Base-by-base conservation (phyloP, 1,140 invertebrate species). In the Zaprionus africanus region DNA sequence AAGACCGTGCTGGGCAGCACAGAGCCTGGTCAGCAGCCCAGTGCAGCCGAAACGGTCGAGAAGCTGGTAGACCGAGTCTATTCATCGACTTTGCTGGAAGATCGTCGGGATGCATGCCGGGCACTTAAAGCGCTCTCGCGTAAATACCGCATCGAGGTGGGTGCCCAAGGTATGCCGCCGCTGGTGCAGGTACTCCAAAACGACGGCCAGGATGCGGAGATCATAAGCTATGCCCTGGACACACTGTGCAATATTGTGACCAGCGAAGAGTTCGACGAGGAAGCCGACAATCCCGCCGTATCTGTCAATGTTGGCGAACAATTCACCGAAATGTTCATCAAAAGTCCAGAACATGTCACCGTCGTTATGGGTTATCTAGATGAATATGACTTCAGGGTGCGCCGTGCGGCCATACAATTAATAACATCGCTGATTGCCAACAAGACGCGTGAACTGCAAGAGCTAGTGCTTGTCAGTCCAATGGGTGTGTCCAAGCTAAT, bases 291-390 rank as follows among this genome's bases (percentile, higher is more conserved):
- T 76, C 94, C 94, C 6, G 91, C 93, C 17, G 93, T 95, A 13
- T 93, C 94, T 1, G 93, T 95, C n/a, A 95, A 95, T 80, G 94
- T 95, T 57, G 98, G 99, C 11, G 97, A 97, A 91, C 98, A 99
- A 92, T 99, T 99, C 91, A 99, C 99, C 5, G 99, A 99, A 94
- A 99, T 99, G 94, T 99, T 99, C 91, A 97, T 99, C 7, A 99
- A 99, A 93, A 96, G 97, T 79, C 93, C 95, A 15, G 97, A 98
- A 71, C 98, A 98, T 93, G 96, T 99, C 17, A 94, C 95, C 56
- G 92, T 98, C 12, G 94, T 99, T 4, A 93, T 99, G 69, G 95
- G 96, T 53, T 95, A 99, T 58, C 93, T 99, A n/a, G 98, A 99
- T 91, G 98, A 99, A 92, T 99, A 97, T 93, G 98, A 99, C 92